Percentiles rank a stretch among this genome's conserved stretches.
phyloP scores from a whole-genome alignment of 2,113 vertebrate species.

The Cranoglanis bouderius region DNA sequence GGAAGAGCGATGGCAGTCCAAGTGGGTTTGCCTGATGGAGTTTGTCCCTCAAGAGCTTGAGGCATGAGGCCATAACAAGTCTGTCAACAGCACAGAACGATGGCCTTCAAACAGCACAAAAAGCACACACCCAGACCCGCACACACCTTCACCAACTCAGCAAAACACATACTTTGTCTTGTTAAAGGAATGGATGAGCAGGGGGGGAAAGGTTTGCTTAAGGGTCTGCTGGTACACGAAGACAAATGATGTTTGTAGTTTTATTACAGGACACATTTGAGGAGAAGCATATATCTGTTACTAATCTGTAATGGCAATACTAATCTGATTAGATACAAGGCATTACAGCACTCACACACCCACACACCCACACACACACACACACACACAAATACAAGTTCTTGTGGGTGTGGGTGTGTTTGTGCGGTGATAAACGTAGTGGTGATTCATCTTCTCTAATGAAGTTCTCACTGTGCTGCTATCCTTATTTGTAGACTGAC shows the following conservation, averaged over 20 bases:
- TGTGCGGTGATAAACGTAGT: slow-evolving; percentile 14
- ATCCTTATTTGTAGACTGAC: slow-evolving; percentile 39
- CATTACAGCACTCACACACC: slow-evolving; percentile 9
- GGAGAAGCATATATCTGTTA: slow-evolving; percentile 22
- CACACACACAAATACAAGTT: not conserved
- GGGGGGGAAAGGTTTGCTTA: not conserved
- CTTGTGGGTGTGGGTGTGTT: not conserved
- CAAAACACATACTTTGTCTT: slow-evolving; percentile 25
- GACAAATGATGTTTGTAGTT: slow-evolving; percentile 41
- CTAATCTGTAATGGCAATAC: slow-evolving; percentile 36
- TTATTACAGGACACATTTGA: slow-evolving; percentile 23
- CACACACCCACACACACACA: not conserved
- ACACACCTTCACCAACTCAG: slow-evolving; percentile 7
- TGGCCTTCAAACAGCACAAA: slow-evolving; percentile 14
- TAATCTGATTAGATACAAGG: slow-evolving; percentile 36
- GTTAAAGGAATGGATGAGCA: slow-evolving; percentile 24
- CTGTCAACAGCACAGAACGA: slow-evolving; percentile 35
- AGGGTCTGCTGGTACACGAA: slow-evolving; percentile 17
- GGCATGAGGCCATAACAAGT: slow-evolving; percentile 30
- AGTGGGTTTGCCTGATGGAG: slow-evolving; percentile 38
- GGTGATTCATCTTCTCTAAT: slow-evolving; percentile 49
- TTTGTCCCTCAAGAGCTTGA: slow-evolving; percentile 34
- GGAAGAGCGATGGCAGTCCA: slow-evolving; percentile 28
- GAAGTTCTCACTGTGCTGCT: slow-evolving; percentile 40
- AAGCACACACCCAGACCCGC: not conserved